Evolutionary conservation across 2,888 invertebrate genomes (phyloP).

Genomic region (Phengaris arion): DNA sequence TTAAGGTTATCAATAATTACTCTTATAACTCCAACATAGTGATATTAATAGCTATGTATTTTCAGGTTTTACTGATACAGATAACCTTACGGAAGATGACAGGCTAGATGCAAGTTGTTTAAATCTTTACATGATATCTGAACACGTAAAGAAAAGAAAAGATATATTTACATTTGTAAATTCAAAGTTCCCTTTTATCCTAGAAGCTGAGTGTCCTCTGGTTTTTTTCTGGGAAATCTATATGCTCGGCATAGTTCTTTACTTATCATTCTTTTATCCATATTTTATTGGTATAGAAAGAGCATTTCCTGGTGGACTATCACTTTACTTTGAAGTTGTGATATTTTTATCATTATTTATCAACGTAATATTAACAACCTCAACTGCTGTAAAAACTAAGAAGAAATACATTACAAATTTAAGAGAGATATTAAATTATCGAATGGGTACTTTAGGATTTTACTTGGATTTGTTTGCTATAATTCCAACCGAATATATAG

Average conservation of each 20-base stretch:
- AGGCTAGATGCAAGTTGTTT: slow-evolving; percentile 63
- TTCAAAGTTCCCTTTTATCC: slow-evolving; percentile 69
- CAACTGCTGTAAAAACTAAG: slow-evolving; percentile 72
- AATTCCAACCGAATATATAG: slow-evolving; percentile 73
- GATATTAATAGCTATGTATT: neutral
- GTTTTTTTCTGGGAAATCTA: slow-evolving; percentile 72
- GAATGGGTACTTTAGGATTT: slow-evolving; percentile 70
- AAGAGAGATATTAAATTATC: slow-evolving; percentile 59
- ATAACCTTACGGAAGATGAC: slow-evolving; percentile 55
- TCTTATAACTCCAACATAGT: neutral
- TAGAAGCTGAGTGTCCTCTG: slow-evolving; percentile 66
- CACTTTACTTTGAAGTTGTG: slow-evolving; percentile 61
- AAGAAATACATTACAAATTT: slow-evolving; percentile 61
- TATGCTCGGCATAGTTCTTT: slow-evolving; percentile 63
- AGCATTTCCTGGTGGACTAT: slow-evolving; percentile 58
- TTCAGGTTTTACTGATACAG: slow-evolving; percentile 57
- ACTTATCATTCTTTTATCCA: slow-evolving; percentile 69
- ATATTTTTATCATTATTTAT: slow-evolving; percentile 62
- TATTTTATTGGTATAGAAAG: slow-evolving; percentile 70
- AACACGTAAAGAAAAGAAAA: slow-evolving; percentile 66
- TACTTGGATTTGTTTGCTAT: slow-evolving; percentile 73
- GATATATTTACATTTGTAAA: slow-evolving; percentile 61
- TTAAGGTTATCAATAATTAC: neutral
- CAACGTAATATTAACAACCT: slow-evolving; percentile 64
- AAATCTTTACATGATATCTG: slow-evolving; percentile 69